Percentiles rank a stretch among this genome's conserved stretches.
Conservation (phyloP, 1,140 invertebrate species). For the Sycophila sp. region DNA sequence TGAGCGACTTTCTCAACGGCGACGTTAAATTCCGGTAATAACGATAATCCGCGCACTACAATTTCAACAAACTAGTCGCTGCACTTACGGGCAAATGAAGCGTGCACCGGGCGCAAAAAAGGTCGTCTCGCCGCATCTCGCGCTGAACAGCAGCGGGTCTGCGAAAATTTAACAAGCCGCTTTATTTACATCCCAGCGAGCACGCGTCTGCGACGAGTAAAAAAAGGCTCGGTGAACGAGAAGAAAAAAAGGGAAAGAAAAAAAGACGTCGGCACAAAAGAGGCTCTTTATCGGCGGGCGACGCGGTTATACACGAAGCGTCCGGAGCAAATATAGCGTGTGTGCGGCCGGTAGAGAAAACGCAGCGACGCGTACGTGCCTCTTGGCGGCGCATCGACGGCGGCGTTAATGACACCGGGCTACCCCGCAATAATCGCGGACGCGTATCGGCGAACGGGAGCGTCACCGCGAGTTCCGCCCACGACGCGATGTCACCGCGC, state of each 20-base stretch:
- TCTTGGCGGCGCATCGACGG: constrained; percentile 10
- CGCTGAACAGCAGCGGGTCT: too few species aligned
- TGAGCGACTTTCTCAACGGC: too few species aligned
- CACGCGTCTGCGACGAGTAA: background rate
- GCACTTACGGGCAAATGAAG: too few species aligned
- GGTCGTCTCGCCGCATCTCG: too few species aligned
- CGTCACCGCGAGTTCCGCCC: background rate
- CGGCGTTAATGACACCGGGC: background rate
- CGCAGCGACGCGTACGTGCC: background rate
- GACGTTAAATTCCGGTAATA: too few species aligned
- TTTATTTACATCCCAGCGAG: too few species aligned
- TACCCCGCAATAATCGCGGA: constrained; percentile 5
- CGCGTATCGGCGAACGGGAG: constrained; percentile 7
- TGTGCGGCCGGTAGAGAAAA: background rate
- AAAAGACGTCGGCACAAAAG: background rate
- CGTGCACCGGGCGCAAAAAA: too few species aligned
- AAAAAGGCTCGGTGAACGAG: too few species aligned
- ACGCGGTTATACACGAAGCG: background rate
- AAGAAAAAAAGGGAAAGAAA: too few species aligned
- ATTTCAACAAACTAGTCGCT: too few species aligned
- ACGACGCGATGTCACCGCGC: background rate
- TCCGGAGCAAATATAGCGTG: background rate
- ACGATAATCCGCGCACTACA: too few species aligned
- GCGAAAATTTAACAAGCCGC: too few species aligned
- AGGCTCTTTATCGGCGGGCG: background rate